Evolutionary conservation across 2,113 vertebrate genomes (phyloP).

Genomic region (Mormoops blainvillei): DNA sequence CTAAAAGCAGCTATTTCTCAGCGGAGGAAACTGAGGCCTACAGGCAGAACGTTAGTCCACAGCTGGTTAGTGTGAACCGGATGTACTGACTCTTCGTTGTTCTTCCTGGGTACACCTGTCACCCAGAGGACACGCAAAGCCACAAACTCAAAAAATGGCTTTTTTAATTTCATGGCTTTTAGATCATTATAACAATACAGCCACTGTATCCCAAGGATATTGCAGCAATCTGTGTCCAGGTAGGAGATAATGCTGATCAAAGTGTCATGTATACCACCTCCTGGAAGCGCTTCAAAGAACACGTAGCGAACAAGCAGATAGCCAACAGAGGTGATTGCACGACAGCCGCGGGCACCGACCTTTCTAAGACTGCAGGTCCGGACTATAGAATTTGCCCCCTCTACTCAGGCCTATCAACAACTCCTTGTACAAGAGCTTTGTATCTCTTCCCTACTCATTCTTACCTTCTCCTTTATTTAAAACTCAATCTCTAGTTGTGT

Average conservation of each 20-base stretch:
- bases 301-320: neutral
- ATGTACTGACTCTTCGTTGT: neutral
- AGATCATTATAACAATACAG: neutral
- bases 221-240: neutral
- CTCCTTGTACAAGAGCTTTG: neutral
- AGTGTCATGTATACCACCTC: neutral
- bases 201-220: neutral
- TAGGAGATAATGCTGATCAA: neutral
- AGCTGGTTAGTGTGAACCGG: neutral
- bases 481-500: neutral
- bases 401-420: neutral
- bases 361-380: conserved; percentile 6
- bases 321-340: too few relatives aligned
- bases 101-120: neutral
- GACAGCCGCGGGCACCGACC: rapidly evolving
- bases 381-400: neutral
- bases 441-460: neutral
- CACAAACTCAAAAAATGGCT: neutral
- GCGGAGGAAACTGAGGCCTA: neutral
- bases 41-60: neutral
- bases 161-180: neutral
- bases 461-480: neutral
- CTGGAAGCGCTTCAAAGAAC: neutral
- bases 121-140: neutral
- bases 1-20: neutral